Evolutionary conservation across 2,113 vertebrate genomes (phyloP), one percentile per base, ranked within the genome.

Genomic region (Monopterus albus): DNA sequence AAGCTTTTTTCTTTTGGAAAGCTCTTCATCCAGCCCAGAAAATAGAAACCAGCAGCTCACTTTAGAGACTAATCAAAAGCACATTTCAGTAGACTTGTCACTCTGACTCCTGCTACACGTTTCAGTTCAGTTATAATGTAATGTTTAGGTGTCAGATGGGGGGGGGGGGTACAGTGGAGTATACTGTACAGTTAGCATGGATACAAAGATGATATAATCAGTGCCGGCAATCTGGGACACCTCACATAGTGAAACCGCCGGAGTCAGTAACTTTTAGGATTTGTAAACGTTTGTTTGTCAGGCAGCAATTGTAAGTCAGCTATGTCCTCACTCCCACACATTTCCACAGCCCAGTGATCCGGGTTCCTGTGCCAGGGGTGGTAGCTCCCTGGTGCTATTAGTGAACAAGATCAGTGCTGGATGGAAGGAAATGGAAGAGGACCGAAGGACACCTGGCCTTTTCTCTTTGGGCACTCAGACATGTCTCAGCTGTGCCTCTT

Each of bases 391-490:
- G 80, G 45, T 83, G 72, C 78, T 77, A 47, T 79, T 82, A 58
- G 81, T 81, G 51, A 62, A 79, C 64, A 51, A 84, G 83, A 82
- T 83, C 74, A 63, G 55, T 69, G 52, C 50, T 80, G 80, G 59
- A 49, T 70, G 53, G 70, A 50, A 53, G 61, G 70, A 45, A 46
- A 55, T 67, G 26, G 59, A 63, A 39, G 51, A 58, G 40, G 35
- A 63, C 42, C 10, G 17, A 25, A 69, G 79, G 74, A 87, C 86
- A 87, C 81, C 85, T 89, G 86, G 81, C 39, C 91, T 78, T 87
- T 92, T 93, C 89, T 91, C 81, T 89, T 72, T 86, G 83, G 60
- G 62, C 79, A 36, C 72, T 91, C 83, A 87, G 64, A 89, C 85
- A 84, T 87, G 79, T 83, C 81, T 52, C 15, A 49, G 82, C 52